These are phyloP conservation scores for Heterocephalus glaber DNA, from an alignment of 2,113 vertebrate genomes.

Conservation along the genomic window DNA sequence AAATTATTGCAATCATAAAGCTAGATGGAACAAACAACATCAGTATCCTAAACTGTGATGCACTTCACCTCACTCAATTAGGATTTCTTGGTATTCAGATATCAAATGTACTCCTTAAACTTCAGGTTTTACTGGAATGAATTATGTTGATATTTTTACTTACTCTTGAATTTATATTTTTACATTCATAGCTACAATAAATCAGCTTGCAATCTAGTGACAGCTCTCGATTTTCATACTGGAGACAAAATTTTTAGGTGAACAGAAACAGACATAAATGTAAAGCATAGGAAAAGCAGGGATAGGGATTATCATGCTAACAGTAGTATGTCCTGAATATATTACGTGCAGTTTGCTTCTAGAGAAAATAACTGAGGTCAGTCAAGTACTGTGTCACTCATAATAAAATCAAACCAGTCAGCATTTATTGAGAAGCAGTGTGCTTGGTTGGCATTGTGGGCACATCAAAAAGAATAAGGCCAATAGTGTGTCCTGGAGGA, in stretches of 20 bases:
- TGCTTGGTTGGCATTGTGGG: not conserved
- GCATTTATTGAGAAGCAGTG: not conserved
- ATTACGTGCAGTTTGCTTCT: not conserved
- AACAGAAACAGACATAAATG: not conserved
- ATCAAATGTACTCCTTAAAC: not conserved
- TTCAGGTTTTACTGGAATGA: not conserved
- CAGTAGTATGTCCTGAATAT: not conserved
- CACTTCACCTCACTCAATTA: not conserved
- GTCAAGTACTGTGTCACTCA: not conserved
- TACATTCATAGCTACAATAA: not conserved
- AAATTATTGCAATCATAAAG: not conserved
- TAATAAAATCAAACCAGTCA: not conserved
- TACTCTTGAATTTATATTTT: not conserved
- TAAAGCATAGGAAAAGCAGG: not conserved
- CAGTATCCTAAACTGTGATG: not conserved
- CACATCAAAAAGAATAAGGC: not conserved
- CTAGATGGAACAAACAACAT: not conserved
- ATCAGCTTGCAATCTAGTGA: not conserved
- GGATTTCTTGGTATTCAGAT: not conserved
- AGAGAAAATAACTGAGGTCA: not conserved
- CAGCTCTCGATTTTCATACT: not conserved
- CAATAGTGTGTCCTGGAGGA: not conserved
- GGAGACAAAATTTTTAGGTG: not conserved
- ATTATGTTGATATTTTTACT: constrained; percentile 18
- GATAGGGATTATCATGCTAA: not conserved